phyloP scores from a whole-genome alignment of 1,140 invertebrate species.

The Akabosia matsudoensis region DNA sequence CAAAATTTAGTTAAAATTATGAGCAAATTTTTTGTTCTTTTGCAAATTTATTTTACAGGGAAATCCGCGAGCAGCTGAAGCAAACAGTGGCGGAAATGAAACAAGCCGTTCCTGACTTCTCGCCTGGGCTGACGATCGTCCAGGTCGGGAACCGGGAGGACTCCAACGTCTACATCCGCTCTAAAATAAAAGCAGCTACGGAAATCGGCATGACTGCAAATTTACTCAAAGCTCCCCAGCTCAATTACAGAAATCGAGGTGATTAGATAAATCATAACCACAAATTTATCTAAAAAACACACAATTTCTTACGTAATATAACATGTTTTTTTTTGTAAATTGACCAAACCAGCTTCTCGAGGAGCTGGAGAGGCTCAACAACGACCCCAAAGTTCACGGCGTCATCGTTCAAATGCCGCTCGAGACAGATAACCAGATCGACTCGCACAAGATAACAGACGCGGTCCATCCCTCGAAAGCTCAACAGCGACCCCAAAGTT shows the following conservation, averaged over 20 bases:
- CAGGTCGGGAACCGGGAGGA: constrained; percentile 92
- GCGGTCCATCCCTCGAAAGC: constrained; percentile 75
- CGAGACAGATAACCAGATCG: constrained; percentile 74
- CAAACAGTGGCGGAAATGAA: constrained; percentile 64
- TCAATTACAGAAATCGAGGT: constrained; percentile 82
- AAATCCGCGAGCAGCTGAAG: constrained; percentile 67
- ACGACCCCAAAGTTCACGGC: constrained; percentile 80
- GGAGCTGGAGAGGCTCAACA: constrained; percentile 74
- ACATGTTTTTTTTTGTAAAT: not conserved
- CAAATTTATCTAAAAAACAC: too few species aligned
- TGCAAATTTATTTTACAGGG: constrained; percentile 65
- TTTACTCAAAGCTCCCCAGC: constrained; percentile 74
- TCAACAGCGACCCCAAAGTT: constrained; percentile 78
- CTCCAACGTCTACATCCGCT: constrained; percentile 98
- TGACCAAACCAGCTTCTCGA: constrained; percentile 59
- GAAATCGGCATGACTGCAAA: constrained; percentile 84
- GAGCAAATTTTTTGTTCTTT: constrained; percentile 12
- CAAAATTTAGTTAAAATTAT: too few species aligned
- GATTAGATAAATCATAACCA: constrained; percentile 40
- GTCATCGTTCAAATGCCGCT: constrained; percentile 97
- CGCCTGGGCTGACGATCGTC: constrained; percentile 75
- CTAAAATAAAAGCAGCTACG: constrained; percentile 88
- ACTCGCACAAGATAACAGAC: constrained; percentile 83
- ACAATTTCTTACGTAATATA: too few species aligned
- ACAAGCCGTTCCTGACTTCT: constrained; percentile 61